Evolutionary conservation across 2,888 invertebrate species (phyloP), one percentile per base, ranked within the genome.

Genomic region (Hydrotaea diabolus): DNA sequence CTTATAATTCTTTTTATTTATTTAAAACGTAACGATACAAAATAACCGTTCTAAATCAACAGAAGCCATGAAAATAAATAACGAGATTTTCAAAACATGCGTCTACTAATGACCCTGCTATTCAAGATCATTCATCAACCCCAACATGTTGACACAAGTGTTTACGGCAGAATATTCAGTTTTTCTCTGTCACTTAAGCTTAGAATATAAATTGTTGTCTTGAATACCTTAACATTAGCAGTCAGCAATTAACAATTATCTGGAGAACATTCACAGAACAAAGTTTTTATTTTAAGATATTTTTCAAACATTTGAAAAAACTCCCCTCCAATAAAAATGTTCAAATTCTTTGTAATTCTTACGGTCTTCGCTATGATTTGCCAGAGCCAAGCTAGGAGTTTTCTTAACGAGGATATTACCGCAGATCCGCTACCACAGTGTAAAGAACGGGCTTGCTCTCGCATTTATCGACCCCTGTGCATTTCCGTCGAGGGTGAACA

Each of bases 381-480:
- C 23, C 17, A 26, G n/a, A 55, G 53, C n/a, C 59, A 23, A 15
- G 26, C 23, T 7, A 19, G 11, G 8, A 59, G 26, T 11, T 23
- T 26, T 15, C 59, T 59, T 1, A 21, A 36, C 1, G 21, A n/a
- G 15, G 1, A 46, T 1, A 15, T 21, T 13, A 39, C 49, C 19
- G 17, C 9, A 2, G 53, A 46, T 8, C 15, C 9, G 1, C 26
- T 19, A 21, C 21, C 19, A n/a, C 17, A 55, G 0, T 86, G 86
- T 49, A 17, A 43, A 9, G 64, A 85, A 26, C 43, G 23, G 0
- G 7, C 66, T 0, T 87, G 87, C 26, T 39, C 80, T 0, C 81
- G 83, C 0, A 79, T 86, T 5, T 85, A 85, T 71, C 39, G 55
- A 2, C 80, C 85, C 0, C 55, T 86, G 9, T 87, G 87, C 69